Evolutionary conservation across 2,888 invertebrate species (phyloP).

Genomic region (Amphiduros pacificus): DNA sequence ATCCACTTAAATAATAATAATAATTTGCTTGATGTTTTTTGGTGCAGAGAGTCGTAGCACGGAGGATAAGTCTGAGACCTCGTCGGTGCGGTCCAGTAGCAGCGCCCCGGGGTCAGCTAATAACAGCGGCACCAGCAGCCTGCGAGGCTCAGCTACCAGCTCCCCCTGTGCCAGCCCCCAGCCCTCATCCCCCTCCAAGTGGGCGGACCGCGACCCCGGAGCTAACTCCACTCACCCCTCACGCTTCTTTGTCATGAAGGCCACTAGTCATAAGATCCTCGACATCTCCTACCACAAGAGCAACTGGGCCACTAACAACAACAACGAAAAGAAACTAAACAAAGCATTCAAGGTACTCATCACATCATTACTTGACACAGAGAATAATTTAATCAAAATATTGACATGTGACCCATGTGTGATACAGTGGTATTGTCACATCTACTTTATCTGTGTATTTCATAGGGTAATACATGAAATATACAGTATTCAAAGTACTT

Average conservation of each 20-base stretch:
- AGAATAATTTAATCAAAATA: no score
- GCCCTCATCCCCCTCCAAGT: constrained; percentile 27
- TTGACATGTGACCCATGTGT: no score
- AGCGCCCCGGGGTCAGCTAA: constrained; percentile 20
- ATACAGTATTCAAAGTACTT: no score
- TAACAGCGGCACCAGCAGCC: constrained; percentile 31
- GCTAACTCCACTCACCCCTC: constrained; percentile 11
- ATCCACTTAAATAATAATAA: no score
- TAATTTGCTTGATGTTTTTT: no score
- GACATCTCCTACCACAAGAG: constrained; percentile 66
- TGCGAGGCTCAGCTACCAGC: constrained; percentile 37
- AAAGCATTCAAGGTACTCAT: constrained; percentile 65
- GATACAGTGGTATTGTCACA: no score
- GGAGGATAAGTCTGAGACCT: constrained; percentile 26
- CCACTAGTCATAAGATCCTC: constrained; percentile 65
- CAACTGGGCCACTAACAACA: constrained; percentile 67
- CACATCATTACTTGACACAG: no score
- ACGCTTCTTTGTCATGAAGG: constrained; percentile 69
- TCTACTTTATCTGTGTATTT: no score
- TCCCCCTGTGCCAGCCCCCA: constrained; percentile 44
- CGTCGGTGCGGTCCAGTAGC: constrained; percentile 18
- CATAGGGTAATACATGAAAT: no score
- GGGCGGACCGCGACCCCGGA: constrained; percentile 8
- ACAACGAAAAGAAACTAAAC: constrained; percentile 68
- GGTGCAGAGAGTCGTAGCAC: no score